phyloP scores from a whole-genome alignment of 1,140 invertebrate species.

The Hycleus phaleratus region DNA sequence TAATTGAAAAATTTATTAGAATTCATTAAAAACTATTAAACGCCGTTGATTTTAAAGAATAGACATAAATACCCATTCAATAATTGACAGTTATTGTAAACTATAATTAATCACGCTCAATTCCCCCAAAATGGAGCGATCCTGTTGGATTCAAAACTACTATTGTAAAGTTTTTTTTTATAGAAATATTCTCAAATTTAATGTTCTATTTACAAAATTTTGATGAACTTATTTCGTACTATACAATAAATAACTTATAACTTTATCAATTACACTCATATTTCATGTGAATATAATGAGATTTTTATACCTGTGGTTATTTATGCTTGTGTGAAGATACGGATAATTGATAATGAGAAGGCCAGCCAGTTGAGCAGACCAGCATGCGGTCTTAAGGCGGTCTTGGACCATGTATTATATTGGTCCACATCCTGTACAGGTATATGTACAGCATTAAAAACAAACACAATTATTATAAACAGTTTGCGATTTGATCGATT shows the following conservation, averaged over 20 bases:
- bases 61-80: too few species aligned
- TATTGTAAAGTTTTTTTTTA: too few species aligned
- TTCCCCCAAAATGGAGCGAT: too few species aligned
- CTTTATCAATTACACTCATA: constrained; percentile 33
- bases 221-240: constrained; percentile 10
- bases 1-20: too few species aligned
- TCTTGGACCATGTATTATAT: constrained; percentile 6
- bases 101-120: too few species aligned
- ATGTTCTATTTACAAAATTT: constrained; percentile 9
- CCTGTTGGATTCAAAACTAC: too few species aligned
- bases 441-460: constrained; percentile 8
- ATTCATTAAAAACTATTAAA: too few species aligned
- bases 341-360: constrained; percentile 36
- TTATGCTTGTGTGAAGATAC: constrained; percentile 32
- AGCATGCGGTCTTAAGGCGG: constrained; percentile 11
- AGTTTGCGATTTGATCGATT: constrained; percentile 12
- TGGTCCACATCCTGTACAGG: constrained; percentile 13
- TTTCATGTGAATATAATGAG: constrained; percentile 33
- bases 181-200: too few species aligned
- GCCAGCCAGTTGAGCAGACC: constrained; percentile 14
- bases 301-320: constrained; percentile 31
- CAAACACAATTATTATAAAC: constrained; percentile 16
- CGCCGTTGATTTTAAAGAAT: too few species aligned
- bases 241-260: constrained; percentile 18
- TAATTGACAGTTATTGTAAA: too few species aligned